Evolutionary conservation across 2,113 vertebrate genomes (phyloP).

Genomic region (Ptilorrhoa leucosticta): DNA sequence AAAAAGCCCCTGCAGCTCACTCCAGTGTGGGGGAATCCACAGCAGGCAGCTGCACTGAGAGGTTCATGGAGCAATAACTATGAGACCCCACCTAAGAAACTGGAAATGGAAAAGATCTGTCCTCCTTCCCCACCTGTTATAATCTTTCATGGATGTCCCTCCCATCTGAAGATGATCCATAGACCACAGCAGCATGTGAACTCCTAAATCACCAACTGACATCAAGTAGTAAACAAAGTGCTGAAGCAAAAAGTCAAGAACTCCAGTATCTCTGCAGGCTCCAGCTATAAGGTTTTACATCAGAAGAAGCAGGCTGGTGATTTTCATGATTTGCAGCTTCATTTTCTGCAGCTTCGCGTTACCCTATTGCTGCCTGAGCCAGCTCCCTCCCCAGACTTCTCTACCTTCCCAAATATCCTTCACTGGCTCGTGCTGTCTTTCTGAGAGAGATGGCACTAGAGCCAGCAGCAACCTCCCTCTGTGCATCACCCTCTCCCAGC

Average conservation of each 20-base stretch:
- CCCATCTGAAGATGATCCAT: fast-evolving
- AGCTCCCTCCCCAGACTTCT: background rate
- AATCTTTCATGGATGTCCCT: background rate
- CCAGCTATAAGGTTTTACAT: background rate
- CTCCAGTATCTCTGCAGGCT: background rate
- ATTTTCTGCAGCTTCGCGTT: background rate
- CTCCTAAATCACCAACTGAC: fast-evolving
- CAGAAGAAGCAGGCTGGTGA: background rate
- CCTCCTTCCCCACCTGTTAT: background rate
- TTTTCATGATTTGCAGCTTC: background rate
- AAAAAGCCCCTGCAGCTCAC: background rate
- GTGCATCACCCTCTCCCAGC: background rate
- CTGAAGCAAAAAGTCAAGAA: background rate
- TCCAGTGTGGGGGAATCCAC: background rate
- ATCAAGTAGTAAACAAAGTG: background rate
- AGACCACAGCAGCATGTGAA: background rate
- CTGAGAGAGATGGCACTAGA: background rate
- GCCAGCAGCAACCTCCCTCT: background rate
- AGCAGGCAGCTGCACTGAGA: background rate
- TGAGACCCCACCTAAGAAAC: background rate
- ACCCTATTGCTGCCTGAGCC: background rate
- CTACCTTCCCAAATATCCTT: background rate
- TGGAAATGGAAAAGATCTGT: background rate
- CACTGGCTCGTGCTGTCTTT: background rate
- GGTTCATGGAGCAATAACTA: background rate